Conservation (phyloP, 1,140 invertebrate species). For the Drosophila burlai region DNA sequence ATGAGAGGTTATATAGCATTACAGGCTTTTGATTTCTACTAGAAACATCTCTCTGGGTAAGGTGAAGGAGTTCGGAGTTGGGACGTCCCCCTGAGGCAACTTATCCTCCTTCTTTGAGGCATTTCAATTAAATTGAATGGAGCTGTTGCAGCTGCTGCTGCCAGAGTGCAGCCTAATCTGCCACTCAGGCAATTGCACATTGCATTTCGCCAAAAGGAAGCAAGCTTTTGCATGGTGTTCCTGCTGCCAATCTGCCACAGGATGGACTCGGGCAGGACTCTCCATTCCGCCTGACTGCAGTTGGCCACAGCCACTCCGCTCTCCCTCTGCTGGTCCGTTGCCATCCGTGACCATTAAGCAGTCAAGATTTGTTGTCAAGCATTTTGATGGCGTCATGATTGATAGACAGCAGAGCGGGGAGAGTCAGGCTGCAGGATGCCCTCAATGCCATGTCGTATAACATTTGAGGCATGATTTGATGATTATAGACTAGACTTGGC, state of each 20-base stretch:
- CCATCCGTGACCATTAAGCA: conserved; percentile 68
- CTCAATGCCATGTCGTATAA: conserved; percentile 9
- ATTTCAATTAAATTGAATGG: conserved; percentile 14
- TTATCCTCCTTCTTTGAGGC: background rate
- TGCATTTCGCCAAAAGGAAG: conserved; percentile 6
- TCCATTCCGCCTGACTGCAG: conserved; percentile 36
- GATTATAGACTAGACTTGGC: conserved; percentile 82
- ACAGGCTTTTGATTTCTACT: background rate
- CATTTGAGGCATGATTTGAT: conserved; percentile 74
- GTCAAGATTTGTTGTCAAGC: conserved; percentile 75
- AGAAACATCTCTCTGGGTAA: background rate
- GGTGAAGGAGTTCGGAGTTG: background rate
- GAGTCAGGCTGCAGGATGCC: too few species aligned
- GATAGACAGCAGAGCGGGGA: conserved; percentile 34
- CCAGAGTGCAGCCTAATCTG: conserved; percentile 21
- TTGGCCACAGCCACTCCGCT: background rate
- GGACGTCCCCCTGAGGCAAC: background rate
- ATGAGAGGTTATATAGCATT: background rate
- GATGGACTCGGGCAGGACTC: background rate
- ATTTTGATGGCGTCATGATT: conserved; percentile 72
- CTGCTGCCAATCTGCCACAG: background rate
- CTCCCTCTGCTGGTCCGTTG: conserved; percentile 12
- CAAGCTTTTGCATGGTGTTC: background rate
- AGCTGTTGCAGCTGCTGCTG: background rate
- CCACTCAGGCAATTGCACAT: conserved; percentile 24